Evolutionary conservation across 1,140 invertebrate species (phyloP), one percentile per base, ranked within the genome.

Genomic region (Zaprionus nigranus): DNA sequence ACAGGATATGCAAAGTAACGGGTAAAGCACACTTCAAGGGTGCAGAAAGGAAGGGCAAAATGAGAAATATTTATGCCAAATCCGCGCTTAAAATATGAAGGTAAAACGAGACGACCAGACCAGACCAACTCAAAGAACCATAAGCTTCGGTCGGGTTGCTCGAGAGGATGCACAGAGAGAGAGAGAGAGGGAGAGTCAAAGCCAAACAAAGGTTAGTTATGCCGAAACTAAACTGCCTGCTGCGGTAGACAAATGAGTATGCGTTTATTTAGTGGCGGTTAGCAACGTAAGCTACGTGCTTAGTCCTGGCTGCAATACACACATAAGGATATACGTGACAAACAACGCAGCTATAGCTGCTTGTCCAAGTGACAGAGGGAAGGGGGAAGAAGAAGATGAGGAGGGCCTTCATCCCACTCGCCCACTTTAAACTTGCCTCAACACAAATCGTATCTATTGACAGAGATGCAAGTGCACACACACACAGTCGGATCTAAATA

Each of bases 31-130:
- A 68, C 66, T 69, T 81, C 61, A 71, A 79, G 87, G 80, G 76
- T 64, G 68, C 74, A 78, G 76, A 81, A 71, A 81, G 73, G 82
- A 87, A 72, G 64, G 61, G 73, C 68, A 72, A 82, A 81, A 72
- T 76, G 69, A 80, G 83, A 88, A 87, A 86, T 87, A 87, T 88
- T 87, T 87, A 87, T 87, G 84, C 78, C 83, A 87, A 87, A 88
- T 87, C 84, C 83, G 84, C 70, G 74, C 58, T 75, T 57, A 80
- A 87, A 83, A 87, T 83, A 88, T 78, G 78, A 77, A 82, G 83
- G 83, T 77, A 82, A 82, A 82, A 63, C 72, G 57, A 60, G 67
- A 77, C 74, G 77, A 49, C 62, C 36, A 38, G 36, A 38, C 36
- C 40, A 46, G n/a, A 46, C 40, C 69, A 79, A 64, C 75, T 60